A percentile compares a stretch with the other conserved stretches of the same genome.
These are phyloP conservation scores for Lepidurus couesii DNA, from an alignment of 1,140 invertebrate genomes.

Conservation along the genomic window DNA sequence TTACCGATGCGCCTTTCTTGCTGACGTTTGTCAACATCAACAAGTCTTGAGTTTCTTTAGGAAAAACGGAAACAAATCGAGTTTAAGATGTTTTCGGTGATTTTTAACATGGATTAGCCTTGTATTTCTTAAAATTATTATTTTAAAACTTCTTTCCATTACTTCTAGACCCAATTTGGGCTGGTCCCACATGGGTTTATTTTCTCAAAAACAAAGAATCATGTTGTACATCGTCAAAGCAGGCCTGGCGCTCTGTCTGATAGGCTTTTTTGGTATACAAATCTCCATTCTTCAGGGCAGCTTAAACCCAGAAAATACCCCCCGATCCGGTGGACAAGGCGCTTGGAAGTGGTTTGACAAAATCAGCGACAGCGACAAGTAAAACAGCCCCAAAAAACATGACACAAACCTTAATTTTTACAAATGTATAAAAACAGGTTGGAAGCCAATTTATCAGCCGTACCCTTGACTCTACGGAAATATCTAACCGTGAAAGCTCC, in stretches of 20 bases:
- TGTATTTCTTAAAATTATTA: background rate
- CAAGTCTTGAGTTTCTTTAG: too few species aligned
- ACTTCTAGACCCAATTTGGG: background rate
- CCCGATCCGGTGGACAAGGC: background rate
- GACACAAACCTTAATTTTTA: background rate
- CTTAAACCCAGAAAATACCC: background rate
- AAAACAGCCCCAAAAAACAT: background rate
- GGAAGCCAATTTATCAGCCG: background rate
- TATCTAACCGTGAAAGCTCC: background rate
- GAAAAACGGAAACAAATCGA: too few species aligned
- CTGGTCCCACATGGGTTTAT: background rate
- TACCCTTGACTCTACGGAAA: background rate
- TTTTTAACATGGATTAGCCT: slow-evolving; percentile 1
- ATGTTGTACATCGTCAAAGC: slow-evolving; percentile 5
- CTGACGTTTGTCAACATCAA: too few species aligned
- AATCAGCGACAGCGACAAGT: slow-evolving; percentile 13
- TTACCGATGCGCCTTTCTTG: too few species aligned
- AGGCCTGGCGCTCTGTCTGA: background rate
- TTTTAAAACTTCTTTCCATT: background rate
- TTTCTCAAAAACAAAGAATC: background rate
- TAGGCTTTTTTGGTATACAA: background rate
- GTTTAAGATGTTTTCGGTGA: background rate
- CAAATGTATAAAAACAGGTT: background rate
- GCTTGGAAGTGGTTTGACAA: background rate
- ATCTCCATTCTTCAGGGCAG: background rate